Evolutionary conservation across 2,113 vertebrate genomes (phyloP).

Genomic region (Leptobrachium ailaonicum): DNA sequence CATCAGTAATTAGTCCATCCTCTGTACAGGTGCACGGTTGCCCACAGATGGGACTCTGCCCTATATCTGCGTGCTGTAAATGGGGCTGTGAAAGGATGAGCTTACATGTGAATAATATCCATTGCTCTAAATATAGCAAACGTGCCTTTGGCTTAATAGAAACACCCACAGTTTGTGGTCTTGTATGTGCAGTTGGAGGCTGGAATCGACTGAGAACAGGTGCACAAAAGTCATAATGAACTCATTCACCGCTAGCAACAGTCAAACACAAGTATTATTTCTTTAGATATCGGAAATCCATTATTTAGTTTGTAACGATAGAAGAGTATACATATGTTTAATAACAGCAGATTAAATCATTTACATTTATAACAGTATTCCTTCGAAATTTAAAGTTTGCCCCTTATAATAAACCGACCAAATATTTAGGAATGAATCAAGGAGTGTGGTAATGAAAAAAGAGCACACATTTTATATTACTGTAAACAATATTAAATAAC

Average conservation of each 20-base stretch:
- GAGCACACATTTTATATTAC: no score
- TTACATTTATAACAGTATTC: no score
- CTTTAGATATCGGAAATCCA: no score
- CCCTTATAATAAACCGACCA: no score
- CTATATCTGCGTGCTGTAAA: conserved; percentile 25
- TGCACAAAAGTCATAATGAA: conserved; percentile 32
- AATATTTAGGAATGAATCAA: no score
- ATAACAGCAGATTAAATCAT: no score
- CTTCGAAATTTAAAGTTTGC: no score
- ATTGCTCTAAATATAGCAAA: conserved; percentile 43
- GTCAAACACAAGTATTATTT: no score
- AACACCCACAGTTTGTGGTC: conserved; percentile 49
- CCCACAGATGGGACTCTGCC: conserved; percentile 20
- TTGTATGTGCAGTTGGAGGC: conserved; percentile 44
- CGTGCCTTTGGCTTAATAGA: conserved; percentile 28
- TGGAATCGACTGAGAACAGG: conserved; percentile 44
- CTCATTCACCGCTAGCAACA: not conserved
- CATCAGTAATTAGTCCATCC: conserved; percentile 16
- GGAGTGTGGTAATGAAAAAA: no score
- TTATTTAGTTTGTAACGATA: no score
- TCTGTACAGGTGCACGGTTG: conserved; percentile 31
- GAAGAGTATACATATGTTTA: no score
- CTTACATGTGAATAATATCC: conserved; percentile 46
- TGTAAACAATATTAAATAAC: no score
- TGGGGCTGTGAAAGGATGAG: conserved; percentile 31